Evolutionary conservation across 2,888 invertebrate genomes (phyloP), one percentile per base, ranked within the genome.

Genomic region (Heliconius hortense): DNA sequence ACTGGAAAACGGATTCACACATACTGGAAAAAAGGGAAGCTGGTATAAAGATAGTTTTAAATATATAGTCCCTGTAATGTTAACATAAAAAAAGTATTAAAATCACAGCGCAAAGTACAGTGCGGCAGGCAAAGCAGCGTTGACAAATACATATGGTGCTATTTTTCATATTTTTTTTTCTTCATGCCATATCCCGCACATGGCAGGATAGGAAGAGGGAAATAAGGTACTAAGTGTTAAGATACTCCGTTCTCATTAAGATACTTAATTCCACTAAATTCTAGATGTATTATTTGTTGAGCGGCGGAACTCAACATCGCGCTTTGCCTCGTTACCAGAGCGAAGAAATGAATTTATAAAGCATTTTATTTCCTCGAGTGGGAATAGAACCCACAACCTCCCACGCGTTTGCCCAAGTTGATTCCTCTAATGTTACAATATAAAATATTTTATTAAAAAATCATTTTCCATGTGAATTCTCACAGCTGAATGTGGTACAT

Each of bases 401-500:
- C 10, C 4, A n/a, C 11, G 59, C 4, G 7, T 10, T 3, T n/a
- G 8, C 7, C 10, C 4, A 64, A 31, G 31, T 26, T 13, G 21
- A 31, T 24, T 24, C 60, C 15, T 56, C n/a, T 69, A n/a, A 24
- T 15, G 31, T 35, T 71, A 70, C 1, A 39, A 15, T 24, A 43
- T 43, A 43, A 68, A 70, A 64, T 64, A 15, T 62, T 74, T 63
- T 35, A 70, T 59, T 64, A 56, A 64, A 70, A 64, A 59, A 64
- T 43, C 28, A 35, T 35, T 35, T 35, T 35, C 10, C 35, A 26
- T 59, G 71, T 59, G 64, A 74, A 68, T 60, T n/a, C n/a, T n/a
- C n/a, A n/a, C n/a, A 60, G 72, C n/a, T 75, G 35, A 59, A 75
- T 70, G 72, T 64, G 48, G 67, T 73, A 71, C 56, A 67, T 71